These are phyloP conservation scores for Scaptomyza polygonia DNA, from an alignment of 2,888 invertebrate genomes.

Conservation along the genomic window DNA sequence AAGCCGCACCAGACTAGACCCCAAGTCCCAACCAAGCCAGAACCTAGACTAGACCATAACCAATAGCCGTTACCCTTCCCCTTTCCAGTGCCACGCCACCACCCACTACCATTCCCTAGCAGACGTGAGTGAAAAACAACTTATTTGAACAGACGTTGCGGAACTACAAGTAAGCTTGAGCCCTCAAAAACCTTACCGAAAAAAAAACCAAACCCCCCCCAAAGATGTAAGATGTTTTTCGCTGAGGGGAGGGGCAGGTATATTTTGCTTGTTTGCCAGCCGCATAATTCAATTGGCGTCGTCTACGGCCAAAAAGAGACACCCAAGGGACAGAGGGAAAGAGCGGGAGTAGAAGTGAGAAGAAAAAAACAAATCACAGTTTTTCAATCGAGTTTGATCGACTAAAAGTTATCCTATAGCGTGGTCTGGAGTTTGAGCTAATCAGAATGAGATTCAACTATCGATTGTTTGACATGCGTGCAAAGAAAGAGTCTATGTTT, in stretches of 20 bases:
- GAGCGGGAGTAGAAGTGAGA: slow-evolving; percentile 4
- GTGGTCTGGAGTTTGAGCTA: no score
- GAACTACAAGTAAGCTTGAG: slow-evolving; percentile 27
- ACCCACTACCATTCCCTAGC: slow-evolving; percentile 6
- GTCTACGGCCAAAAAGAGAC: slow-evolving; percentile 35
- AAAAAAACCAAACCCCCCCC: no score
- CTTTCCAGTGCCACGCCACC: neutral
- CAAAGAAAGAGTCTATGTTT: no score
- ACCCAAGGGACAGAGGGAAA: neutral
- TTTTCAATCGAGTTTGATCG: neutral
- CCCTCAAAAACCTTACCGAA: slow-evolving; percentile 4
- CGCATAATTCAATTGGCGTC: slow-evolving; percentile 66
- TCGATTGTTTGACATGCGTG: no score
- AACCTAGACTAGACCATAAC: slow-evolving; percentile 7
- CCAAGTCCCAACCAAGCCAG: no score
- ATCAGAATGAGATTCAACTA: no score
- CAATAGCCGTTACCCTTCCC: no score
- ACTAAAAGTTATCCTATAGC: slow-evolving; percentile 1
- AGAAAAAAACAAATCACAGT: slow-evolving; percentile 1
- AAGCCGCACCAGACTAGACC: slow-evolving; percentile 27
- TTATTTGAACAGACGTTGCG: slow-evolving; percentile 57
- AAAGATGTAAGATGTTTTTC: no score
- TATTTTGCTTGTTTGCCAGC: slow-evolving; percentile 48
- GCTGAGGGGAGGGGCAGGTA: neutral
- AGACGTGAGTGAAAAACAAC: slow-evolving; percentile 30